Conservation (phyloP, 2,888 invertebrate species). For the Mythimna lalbum region DNA sequence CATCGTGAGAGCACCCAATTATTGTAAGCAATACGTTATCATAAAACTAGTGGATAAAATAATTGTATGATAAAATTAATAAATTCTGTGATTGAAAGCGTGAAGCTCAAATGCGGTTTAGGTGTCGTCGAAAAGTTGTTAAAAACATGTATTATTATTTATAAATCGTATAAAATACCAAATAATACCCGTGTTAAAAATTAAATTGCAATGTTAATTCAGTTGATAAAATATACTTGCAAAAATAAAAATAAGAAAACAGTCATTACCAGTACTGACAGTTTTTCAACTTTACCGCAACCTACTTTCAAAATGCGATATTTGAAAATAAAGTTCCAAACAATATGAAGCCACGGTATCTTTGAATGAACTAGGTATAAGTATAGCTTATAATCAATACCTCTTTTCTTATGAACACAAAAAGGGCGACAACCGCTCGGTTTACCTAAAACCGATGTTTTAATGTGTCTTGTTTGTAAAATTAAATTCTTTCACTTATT, state of each 20-base stretch:
- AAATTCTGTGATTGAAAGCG: slow-evolving; percentile 71
- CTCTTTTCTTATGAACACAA: background rate
- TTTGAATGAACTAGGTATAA: background rate
- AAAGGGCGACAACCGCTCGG: slow-evolving; percentile 1
- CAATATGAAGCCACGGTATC: background rate
- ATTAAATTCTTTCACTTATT: slow-evolving; percentile 35
- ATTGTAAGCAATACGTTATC: slow-evolving; percentile 69
- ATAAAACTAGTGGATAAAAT: slow-evolving; percentile 57
- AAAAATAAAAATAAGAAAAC: background rate
- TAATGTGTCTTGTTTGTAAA: slow-evolving; percentile 26
- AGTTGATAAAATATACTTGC: background rate
- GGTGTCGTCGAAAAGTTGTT: slow-evolving; percentile 36
- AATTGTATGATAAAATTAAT: slow-evolving; percentile 57
- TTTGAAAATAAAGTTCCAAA: background rate
- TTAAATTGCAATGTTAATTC: background rate
- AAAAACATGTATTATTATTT: slow-evolving; percentile 7
- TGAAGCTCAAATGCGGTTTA: slow-evolving; percentile 66
- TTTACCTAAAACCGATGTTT: slow-evolving; percentile 7
- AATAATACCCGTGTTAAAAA: background rate
- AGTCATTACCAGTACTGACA: slow-evolving; percentile 24
- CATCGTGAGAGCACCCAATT: slow-evolving; percentile 74
- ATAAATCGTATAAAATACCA: background rate
- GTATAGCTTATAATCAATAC: background rate
- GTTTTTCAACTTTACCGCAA: slow-evolving; percentile 12
- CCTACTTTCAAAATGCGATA: slow-evolving; percentile 13